Evolutionary conservation across 2,888 invertebrate genomes (phyloP).

Genomic region (Polymixis lichenea): DNA sequence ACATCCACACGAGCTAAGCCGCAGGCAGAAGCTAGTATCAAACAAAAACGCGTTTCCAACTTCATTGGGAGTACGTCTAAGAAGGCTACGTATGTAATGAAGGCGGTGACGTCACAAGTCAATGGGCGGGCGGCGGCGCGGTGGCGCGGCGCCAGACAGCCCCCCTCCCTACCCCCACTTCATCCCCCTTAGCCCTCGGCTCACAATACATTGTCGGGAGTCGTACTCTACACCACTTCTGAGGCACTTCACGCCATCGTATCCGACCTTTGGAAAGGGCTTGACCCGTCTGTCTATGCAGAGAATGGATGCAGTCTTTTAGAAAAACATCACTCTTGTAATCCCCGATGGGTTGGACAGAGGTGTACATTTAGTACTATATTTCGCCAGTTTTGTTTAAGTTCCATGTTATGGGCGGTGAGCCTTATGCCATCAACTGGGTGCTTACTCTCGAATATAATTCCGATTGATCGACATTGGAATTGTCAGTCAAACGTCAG

Average conservation of each 20-base stretch:
- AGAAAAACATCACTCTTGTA: not conserved
- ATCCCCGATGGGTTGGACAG: not conserved
- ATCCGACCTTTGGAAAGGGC: conserved; percentile 32
- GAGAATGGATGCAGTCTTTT: not conserved
- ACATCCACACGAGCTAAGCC: too few species aligned
- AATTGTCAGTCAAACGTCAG: too few species aligned
- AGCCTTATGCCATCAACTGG: not conserved
- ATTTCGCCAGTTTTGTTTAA: not conserved
- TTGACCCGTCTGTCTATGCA: conserved; percentile 12
- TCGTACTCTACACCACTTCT: conserved; percentile 43
- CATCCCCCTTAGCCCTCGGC: conserved; percentile 20
- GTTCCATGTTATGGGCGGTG: not conserved
- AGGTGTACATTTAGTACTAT: not conserved
- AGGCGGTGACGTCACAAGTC: conserved; percentile 75
- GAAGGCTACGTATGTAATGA: conserved; percentile 37
- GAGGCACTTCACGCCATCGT: conserved; percentile 29
- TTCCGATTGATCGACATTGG: too few species aligned
- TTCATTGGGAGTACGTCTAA: conserved; percentile 41
- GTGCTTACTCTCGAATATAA: too few species aligned
- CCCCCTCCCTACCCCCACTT: conserved; percentile 23
- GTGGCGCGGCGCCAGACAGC: conserved; percentile 72
- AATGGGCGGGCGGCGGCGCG: conserved; percentile 75
- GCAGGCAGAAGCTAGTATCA: not conserved
- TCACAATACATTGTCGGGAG: conserved; percentile 39
- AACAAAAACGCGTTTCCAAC: conserved; percentile 39